Evolutionary conservation across 2,888 invertebrate species (phyloP), one percentile per base, ranked within the genome.

Genomic region (Gryllus longicercus): DNA sequence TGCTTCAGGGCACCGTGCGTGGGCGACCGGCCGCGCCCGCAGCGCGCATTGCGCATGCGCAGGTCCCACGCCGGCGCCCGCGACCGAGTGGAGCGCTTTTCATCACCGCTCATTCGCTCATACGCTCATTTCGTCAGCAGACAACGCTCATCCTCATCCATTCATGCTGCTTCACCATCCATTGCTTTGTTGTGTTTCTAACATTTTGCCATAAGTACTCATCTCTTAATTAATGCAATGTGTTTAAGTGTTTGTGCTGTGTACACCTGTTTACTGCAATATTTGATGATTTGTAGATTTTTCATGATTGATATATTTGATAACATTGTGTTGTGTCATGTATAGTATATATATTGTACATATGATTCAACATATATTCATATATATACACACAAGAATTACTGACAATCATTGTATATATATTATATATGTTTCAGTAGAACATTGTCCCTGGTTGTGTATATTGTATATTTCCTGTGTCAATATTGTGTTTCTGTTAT

Each of bases 401-500:
- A 63, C 63, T 63, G 63, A 63, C 63, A 63, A 18, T 63, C 63
- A 63, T 38, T 63, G 63, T 63, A 63, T 63, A 77, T 50, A 79
- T 81, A 81, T 79, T 75, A 78, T 81, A 79, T 78, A 74, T 75
- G 63, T 63, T 63, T 63, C 76, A 74, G 63, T 63, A 63, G 63
- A 63, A 18, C 63, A 14, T 63, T 63, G 63, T 78, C 79, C 80
- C 76, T 76, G 75, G 38, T 77, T 82, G 79, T 82, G 78, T 78
- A 82, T 77, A 81, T 77, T 81, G 81, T 81, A 80, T 38, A 80
- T 82, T 77, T 79, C 79, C 81, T 79, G 63, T 81, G 80, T 81
- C 80, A 82, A 82, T 76, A 78, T 81, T 81, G 81, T 80, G 81
- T 82, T 82, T 79, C 63, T 77, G 77, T 81, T 81, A 78, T 79